Percentiles rank a stretch among this genome's conserved stretches.
Conservation (phyloP, 1,140 invertebrate species). For the Proctacanthus coquilletti region DNA sequence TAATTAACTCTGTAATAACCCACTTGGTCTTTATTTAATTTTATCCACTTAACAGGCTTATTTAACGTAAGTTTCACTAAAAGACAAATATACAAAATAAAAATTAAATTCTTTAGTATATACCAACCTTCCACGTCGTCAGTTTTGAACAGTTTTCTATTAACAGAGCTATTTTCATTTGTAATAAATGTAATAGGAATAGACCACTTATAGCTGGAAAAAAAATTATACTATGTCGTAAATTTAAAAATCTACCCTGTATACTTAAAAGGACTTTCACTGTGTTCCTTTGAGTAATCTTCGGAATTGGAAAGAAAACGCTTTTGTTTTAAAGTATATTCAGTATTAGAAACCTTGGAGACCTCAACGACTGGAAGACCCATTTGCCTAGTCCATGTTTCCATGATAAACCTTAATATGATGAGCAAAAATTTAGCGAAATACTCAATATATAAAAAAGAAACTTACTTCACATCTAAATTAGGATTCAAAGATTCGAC, state of each 20-base stretch:
- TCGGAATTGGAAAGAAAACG: slow-evolving; percentile 55
- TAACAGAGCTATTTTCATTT: slow-evolving; percentile 23
- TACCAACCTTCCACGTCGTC: slow-evolving; percentile 20
- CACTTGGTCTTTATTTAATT: slow-evolving; percentile 71
- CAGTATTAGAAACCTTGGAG: slow-evolving; percentile 26
- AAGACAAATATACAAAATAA: slow-evolving; percentile 8
- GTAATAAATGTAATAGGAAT: slow-evolving; percentile 66
- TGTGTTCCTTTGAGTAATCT: slow-evolving; percentile 18
- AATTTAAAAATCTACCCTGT: neutral
- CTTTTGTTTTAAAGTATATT: slow-evolving; percentile 49
- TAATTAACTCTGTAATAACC: slow-evolving; percentile 87
- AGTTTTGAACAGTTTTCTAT: slow-evolving; percentile 25
- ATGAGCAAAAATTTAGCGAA: slow-evolving; percentile 6
- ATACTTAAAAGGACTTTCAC: slow-evolving; percentile 4
- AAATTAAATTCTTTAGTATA: slow-evolving; percentile 5
- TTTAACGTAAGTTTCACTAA: slow-evolving; percentile 14
- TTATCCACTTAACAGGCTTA: slow-evolving; percentile 48
- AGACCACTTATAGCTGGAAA: slow-evolving; percentile 61
- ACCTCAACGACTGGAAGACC: slow-evolving; percentile 71
- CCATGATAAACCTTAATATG: slow-evolving; percentile 60
- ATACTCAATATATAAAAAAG: neutral
- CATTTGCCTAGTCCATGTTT: slow-evolving; percentile 87
- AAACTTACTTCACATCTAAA: slow-evolving; percentile 33
- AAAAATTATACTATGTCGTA: slow-evolving; percentile 7
- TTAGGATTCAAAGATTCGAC: slow-evolving; percentile 34